Base-by-base conservation (phyloP, 2,888 invertebrate species). In the Xanthia icteritia region DNA sequence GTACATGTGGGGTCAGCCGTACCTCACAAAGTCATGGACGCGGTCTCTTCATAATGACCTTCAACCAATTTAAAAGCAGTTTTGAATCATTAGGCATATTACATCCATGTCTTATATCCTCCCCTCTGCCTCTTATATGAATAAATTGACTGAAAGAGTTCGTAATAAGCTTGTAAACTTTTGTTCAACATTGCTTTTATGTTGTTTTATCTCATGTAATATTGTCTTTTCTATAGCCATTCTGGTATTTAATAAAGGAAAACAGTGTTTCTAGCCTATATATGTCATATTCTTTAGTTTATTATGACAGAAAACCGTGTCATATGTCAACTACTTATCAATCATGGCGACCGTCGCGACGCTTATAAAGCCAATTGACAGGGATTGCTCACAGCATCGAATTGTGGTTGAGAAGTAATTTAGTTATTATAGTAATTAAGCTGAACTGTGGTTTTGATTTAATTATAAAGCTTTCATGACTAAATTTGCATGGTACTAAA, bases 51-150 rank as follows among this genome's bases (percentile, higher is more conserved):
- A 60, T 61, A 77, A 72, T 81, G 81, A 81, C 81, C 81, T 81
- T 73, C 54, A n/a, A 39, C 36, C 81, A 82, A 82, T 81, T 58
- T 77, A 81, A 45, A 81, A 77, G 69, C 82, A 51, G 82, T 81
- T 81, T 81, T 56, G 48, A 61, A 66, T 77, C 65, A 81, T 69
- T 48, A 68, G 15, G 60, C 56, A 54, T 71, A 81, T 81, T 67
- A 17, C 39, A 54, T 23, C 6, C 58, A 51, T 13, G 45, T 70
- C 11, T 58, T 66, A 20, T 36, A 42, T 23, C n/a, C 64, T 65
- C 60, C 61, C 27, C 23, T 56, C 71, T 36, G 56, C 27, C 31
- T 60, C 5, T 8, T 61, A 36, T 51, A 31, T 5, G 15, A 70
- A 54, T 48, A 56, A 9, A 39, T 48, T 48, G 31, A 45, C 76